Evolutionary conservation across 2,797 vertebrate genomes (phyloP).

Genomic region (Babyrousa celebensis): DNA sequence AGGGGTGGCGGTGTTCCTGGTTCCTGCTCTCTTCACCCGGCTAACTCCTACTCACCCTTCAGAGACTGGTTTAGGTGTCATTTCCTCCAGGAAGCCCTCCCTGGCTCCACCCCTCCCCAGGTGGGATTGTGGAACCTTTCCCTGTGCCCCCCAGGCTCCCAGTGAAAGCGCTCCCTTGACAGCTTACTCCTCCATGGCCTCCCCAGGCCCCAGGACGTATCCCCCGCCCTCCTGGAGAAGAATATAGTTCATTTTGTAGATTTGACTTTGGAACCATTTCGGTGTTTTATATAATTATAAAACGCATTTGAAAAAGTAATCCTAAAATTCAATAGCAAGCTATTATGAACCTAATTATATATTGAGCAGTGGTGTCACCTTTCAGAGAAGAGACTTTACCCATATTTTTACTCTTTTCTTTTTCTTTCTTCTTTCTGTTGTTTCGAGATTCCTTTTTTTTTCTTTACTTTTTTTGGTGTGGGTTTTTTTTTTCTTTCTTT

Average conservation of each 20-base stretch:
- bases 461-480: background rate
- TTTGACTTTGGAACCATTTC: background rate
- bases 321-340: background rate
- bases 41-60: background rate
- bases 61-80: background rate
- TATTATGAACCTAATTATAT: background rate
- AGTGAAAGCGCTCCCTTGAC: background rate
- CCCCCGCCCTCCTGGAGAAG: background rate
- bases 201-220: background rate
- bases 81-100: constrained; percentile 41
- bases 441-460: background rate
- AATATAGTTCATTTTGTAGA: background rate
- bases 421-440: background rate
- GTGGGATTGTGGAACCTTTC: background rate
- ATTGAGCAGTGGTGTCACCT: background rate
- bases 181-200: background rate
- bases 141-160: background rate
- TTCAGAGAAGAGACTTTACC: background rate
- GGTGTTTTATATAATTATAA: background rate
- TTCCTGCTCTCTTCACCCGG: background rate
- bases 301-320: background rate
- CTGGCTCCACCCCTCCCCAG: background rate
- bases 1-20: background rate
- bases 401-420: background rate
- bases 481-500: background rate